A percentile compares a stretch with the other conserved stretches of the same genome.
These are phyloP conservation scores for Labia minor DNA, from an alignment of 2,888 invertebrate species.

Conservation along the genomic window DNA sequence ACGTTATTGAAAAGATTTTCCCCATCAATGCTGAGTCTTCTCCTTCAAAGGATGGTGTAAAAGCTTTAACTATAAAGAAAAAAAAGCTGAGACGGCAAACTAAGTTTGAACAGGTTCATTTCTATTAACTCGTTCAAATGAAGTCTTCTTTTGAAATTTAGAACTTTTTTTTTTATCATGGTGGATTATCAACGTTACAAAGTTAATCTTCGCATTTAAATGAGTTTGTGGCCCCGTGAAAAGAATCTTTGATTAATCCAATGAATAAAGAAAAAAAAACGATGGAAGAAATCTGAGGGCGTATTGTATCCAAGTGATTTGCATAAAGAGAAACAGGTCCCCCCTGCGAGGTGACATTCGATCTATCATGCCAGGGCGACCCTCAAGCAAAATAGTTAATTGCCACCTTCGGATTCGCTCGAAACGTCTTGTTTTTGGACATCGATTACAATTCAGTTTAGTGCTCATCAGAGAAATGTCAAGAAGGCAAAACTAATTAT, in stretches of 20 bases:
- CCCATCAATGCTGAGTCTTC: neutral
- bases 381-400: neutral
- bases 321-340: neutral
- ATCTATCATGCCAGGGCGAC: neutral
- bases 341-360: neutral
- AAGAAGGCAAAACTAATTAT: constrained; percentile 4
- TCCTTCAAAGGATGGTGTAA: neutral
- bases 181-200: constrained; percentile 3
- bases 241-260: constrained; percentile 9
- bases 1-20: neutral
- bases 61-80: neutral
- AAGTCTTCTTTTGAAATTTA: constrained; percentile 3
- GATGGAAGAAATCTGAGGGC: neutral
- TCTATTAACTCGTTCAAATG: constrained; percentile 1
- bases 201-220: constrained; percentile 2
- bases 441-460: neutral
- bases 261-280: neutral
- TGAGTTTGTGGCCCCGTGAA: constrained; percentile 7
- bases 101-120: neutral
- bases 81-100: neutral
- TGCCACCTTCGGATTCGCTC: neutral
- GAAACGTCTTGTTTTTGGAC: neutral
- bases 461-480: neutral
- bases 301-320: constrained; percentile 13
- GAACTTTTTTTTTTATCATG: neutral